phyloP scores from a whole-genome alignment of 2,113 vertebrate species.

The Macaca nemestrina region DNA sequence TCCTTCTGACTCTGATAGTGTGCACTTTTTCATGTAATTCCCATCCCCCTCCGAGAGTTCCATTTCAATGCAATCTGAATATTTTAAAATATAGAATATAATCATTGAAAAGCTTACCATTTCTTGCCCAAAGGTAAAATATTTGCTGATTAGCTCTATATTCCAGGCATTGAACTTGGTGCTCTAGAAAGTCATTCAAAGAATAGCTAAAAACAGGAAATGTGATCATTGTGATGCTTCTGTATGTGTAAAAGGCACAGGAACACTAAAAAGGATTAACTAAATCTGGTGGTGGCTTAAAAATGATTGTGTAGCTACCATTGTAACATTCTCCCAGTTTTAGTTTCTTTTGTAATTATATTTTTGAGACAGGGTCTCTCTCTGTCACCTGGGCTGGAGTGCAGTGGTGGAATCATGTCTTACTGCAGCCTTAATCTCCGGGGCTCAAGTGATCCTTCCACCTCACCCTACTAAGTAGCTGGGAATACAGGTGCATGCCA shows the following conservation, averaged over 20 bases:
- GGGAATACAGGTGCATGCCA: no score
- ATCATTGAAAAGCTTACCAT: no score
- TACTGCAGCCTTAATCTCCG: no score
- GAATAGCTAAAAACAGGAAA: neutral
- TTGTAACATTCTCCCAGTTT: neutral
- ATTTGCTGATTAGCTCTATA: neutral
- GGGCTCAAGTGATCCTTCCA: no score
- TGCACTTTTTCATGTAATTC: neutral
- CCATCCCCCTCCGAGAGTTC: no score
- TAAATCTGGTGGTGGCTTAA: neutral
- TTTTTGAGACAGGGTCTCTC: no score
- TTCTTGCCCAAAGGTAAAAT: neutral
- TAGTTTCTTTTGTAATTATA: no score
- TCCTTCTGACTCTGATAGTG: neutral
- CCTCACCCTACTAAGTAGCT: no score
- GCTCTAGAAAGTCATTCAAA: neutral
- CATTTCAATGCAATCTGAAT: neutral
- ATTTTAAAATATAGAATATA: neutral
- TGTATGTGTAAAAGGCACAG: neutral
- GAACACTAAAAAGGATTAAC: neutral
- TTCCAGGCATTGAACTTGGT: neutral
- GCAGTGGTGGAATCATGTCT: no score
- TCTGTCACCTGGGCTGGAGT: no score
- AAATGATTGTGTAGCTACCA: neutral
- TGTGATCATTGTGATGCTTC: rapidly evolving